These are phyloP conservation scores for Lepidochrysops patricia DNA, from an alignment of 2,888 invertebrate genomes.

Conservation along the genomic window DNA sequence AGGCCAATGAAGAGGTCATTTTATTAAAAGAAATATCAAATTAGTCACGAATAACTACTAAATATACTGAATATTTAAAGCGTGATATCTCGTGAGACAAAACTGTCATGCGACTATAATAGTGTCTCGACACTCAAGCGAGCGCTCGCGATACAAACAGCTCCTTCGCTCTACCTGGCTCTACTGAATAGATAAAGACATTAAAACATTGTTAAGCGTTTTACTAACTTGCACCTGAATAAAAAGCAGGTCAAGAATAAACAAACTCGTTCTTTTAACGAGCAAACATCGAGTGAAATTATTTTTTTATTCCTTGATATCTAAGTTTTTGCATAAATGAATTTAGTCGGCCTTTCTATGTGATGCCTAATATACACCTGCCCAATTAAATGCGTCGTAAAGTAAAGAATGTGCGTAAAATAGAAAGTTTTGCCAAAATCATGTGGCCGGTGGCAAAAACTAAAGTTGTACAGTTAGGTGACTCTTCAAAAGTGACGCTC, in stretches of 20 bases:
- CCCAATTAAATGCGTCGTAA: not conserved
- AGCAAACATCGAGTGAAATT: no score
- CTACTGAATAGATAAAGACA: not conserved
- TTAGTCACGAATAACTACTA: no score
- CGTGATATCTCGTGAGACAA: no score
- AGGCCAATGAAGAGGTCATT: no score
- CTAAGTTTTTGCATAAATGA: slow-evolving; percentile 3
- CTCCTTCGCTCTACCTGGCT: not conserved
- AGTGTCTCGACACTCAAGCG: no score
- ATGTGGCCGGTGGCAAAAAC: not conserved
- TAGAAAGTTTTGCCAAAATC: not conserved
- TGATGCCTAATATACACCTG: not conserved
- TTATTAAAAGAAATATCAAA: no score
- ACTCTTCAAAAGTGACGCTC: not conserved
- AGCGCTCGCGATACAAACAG: no score
- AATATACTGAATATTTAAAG: no score
- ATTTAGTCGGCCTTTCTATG: not conserved
- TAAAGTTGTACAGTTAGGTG: not conserved
- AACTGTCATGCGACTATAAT: no score
- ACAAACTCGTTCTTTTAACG: not conserved
- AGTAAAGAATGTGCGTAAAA: not conserved
- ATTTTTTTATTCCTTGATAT: not conserved
- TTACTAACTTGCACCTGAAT: not conserved
- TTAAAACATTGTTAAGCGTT: not conserved
- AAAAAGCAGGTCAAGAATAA: not conserved